phyloP scores from a whole-genome alignment of 2,888 invertebrate genomes.

The Trypoxylon attenuatum region DNA sequence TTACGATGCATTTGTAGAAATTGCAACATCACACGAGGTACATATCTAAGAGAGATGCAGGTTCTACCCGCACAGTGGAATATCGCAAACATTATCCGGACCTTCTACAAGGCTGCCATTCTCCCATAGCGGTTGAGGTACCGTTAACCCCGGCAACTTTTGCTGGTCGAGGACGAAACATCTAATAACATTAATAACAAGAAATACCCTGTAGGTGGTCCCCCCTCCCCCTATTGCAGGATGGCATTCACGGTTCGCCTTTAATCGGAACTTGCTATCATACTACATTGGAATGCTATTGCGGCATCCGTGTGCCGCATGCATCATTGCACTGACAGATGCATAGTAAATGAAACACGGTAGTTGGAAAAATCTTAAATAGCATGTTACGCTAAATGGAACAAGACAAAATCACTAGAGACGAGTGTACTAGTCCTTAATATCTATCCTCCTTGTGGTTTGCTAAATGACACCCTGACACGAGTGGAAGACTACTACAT shows the following conservation, averaged over 20 bases:
- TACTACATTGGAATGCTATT: slow-evolving; percentile 26
- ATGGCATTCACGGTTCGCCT: slow-evolving; percentile 24
- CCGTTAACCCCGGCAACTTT: slow-evolving; percentile 61
- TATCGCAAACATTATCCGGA: slow-evolving; percentile 55
- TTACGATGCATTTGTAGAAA: slow-evolving; percentile 14
- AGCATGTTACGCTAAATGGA: too few relatives aligned
- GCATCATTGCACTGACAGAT: slow-evolving; percentile 25
- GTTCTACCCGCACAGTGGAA: slow-evolving; percentile 37
- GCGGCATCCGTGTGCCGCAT: slow-evolving; percentile 26
- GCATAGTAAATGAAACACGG: background rate
- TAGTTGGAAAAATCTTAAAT: too few relatives aligned
- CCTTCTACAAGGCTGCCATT: slow-evolving; percentile 59
- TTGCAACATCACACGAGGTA: slow-evolving; percentile 18
- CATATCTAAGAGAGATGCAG: slow-evolving; percentile 4
- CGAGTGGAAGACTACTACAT: too few relatives aligned
- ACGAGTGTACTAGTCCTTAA: too few relatives aligned
- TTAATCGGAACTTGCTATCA: slow-evolving; percentile 6
- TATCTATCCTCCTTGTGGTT: too few relatives aligned
- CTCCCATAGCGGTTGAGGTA: slow-evolving; percentile 56
- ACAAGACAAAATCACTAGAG: too few relatives aligned
- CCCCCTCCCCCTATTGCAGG: background rate
- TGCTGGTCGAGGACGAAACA: slow-evolving; percentile 58
- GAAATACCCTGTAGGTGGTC: slow-evolving; percentile 51
- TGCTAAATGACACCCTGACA: too few relatives aligned
- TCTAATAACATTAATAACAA: slow-evolving; percentile 64